Evolutionary conservation across 2,888 invertebrate species (phyloP).

Genomic region (Sceliomorpha sp.): DNA sequence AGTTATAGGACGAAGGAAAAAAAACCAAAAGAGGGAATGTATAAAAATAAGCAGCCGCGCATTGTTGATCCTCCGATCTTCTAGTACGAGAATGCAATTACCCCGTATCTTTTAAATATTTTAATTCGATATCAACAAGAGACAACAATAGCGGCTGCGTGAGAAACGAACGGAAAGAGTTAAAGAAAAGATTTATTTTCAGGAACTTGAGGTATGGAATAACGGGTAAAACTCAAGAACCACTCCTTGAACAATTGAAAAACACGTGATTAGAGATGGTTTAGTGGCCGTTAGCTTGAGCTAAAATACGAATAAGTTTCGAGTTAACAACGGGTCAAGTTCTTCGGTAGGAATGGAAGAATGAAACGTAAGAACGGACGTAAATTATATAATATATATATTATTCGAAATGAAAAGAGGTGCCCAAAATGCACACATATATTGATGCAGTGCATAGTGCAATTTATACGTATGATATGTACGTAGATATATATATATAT

Average conservation of each 20-base stretch:
- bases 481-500: constrained; percentile 70
- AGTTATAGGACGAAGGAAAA: constrained; percentile 81
- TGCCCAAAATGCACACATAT: constrained; percentile 80
- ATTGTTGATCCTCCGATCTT: constrained; percentile 49
- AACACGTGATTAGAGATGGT: constrained; percentile 66
- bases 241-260: constrained; percentile 74
- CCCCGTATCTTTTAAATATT: no score
- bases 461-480: constrained; percentile 79
- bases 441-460: constrained; percentile 80
- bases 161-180: constrained; percentile 43
- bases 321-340: constrained; percentile 61
- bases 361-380: constrained; percentile 65
- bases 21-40: constrained; percentile 61
- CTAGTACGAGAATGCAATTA: no score
- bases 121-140: no score
- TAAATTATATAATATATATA: constrained; percentile 62
- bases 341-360: constrained; percentile 66
- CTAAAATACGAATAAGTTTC: constrained; percentile 36
- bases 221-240: constrained; percentile 60
- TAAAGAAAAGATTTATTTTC: constrained; percentile 29
- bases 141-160: constrained; percentile 32
- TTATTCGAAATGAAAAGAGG: constrained; percentile 78
- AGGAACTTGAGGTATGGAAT: constrained; percentile 58
- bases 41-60: constrained; percentile 64
- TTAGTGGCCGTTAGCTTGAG: constrained; percentile 47